Base-by-base conservation (phyloP, 2,888 invertebrate genomes). In the Luffia ferchaultella region DNA sequence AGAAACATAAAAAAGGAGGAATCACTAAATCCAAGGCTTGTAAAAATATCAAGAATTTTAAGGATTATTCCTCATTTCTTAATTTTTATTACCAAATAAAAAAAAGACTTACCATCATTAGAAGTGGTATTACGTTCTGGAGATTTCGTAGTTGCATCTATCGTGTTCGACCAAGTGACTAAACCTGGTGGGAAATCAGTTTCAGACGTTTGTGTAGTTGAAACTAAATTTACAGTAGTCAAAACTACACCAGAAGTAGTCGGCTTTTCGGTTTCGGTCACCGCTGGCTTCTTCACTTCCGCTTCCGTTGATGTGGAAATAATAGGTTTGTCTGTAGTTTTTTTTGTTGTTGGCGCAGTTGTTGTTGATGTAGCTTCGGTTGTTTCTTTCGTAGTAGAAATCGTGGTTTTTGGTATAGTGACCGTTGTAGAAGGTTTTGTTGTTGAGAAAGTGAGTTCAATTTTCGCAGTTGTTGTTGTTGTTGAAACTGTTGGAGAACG, bases 111-210 rank as follows among this genome's bases (percentile, higher is more conserved):
- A 77, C 76, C 76, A 54, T 74, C 71, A 54, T 62, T 48, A 42
- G 69, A 70, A 1, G 73, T 49, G 19, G 50, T 73, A 5, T 55
- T 53, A 20, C 62, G 64, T 42, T 67, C 68, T 1, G 76, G 69
- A 1, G 63, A 56, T 54, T 71, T 73, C 1, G 52, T 52, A 9
- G 73, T 69, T 16, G 65, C 57, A 45, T 82, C 83, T 12, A 84
- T 69, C 0, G 62, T 59, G 20, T 73, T 73, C 16, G 86, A 85
- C 87, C 87, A 87, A 2, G 87, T 87, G 2, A 86, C 83, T 1
- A 87, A 64, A 1, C 72, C 75, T 2, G 73, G 68, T 3, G 71
- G 72, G 48, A 63, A 73, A 2, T 71, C 71, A 3, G 71, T 73
- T 2, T 73, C 62, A 1, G 57, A 58, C 30, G 70, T 64, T 45